Conservation (phyloP, 2,113 vertebrate species). For the Sisor rabdophorus region DNA sequence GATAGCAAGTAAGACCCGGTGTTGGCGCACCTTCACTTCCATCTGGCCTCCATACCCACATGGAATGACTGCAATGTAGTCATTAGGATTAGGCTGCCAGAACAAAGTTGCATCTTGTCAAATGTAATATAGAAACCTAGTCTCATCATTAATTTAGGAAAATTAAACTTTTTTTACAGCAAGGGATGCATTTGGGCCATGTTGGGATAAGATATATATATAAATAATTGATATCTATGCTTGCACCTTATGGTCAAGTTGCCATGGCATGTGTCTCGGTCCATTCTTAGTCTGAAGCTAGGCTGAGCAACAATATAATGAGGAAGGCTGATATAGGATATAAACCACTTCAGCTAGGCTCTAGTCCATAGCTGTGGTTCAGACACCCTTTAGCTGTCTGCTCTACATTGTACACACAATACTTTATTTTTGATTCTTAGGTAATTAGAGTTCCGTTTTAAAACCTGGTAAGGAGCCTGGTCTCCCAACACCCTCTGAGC, state of each 20-base stretch:
- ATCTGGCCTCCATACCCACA: conserved; percentile 2
- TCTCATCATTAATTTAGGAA: neutral
- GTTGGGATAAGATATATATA: neutral
- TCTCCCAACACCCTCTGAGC: neutral
- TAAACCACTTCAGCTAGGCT: neutral
- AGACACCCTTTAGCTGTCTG: neutral
- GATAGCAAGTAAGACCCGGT: neutral
- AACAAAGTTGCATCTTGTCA: neutral
- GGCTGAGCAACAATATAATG: neutral
- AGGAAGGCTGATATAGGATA: neutral
- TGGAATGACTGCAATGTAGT: neutral
- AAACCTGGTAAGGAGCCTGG: neutral
- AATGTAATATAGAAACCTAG: no score
- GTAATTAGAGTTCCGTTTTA: neutral
- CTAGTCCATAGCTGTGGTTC: neutral
- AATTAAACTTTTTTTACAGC: neutral
- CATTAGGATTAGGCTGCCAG: neutral
- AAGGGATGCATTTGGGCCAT: neutral
- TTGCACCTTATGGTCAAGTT: neutral
- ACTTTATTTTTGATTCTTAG: neutral
- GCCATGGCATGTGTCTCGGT: neutral
- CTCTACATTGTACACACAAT: no score
- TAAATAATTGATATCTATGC: no score
- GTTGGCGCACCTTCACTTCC: neutral
- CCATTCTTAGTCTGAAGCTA: neutral